Percentiles rank a stretch among this genome's conserved stretches.
Conservation (phyloP, 2,888 invertebrate genomes). For the Artemia sp. region DNA sequence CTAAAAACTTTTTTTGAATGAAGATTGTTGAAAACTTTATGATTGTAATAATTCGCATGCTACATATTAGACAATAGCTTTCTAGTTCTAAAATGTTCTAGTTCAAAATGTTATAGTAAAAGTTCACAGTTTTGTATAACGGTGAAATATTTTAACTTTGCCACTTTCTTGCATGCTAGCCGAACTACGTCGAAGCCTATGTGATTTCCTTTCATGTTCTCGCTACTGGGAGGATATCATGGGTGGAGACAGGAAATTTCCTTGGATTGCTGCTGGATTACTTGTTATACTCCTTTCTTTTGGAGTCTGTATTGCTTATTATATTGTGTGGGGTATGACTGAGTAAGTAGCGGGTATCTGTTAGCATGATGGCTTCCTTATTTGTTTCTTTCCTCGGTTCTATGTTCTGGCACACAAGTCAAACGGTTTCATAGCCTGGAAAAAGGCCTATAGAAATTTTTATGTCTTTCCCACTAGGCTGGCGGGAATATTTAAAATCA, state of each 20-base stretch:
- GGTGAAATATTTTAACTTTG: not conserved
- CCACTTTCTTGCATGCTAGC: constrained; percentile 10
- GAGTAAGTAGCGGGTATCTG: not conserved
- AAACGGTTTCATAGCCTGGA: no score
- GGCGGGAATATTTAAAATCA: no score
- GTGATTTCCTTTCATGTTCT: constrained; percentile 12
- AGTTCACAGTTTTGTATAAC: no score
- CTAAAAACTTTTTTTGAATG: no score
- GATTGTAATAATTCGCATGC: no score
- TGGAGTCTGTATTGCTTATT: constrained; percentile 13
- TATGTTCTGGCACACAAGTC: not conserved
- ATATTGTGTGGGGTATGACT: constrained; percentile 8
- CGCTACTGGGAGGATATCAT: constrained; percentile 14
- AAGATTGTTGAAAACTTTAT: no score
- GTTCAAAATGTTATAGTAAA: no score
- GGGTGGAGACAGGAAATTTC: constrained; percentile 11
- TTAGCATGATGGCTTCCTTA: not conserved
- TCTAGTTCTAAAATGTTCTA: no score
- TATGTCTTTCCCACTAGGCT: no score
- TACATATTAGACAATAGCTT: no score
- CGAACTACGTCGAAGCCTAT: constrained; percentile 11
- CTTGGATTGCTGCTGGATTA: constrained; percentile 7
- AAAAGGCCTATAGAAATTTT: no score
- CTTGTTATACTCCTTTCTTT: constrained; percentile 4
- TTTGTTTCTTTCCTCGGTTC: not conserved